Base-by-base conservation (phyloP, 2,888 invertebrate species). In the Cosmorhoe ocellata region DNA sequence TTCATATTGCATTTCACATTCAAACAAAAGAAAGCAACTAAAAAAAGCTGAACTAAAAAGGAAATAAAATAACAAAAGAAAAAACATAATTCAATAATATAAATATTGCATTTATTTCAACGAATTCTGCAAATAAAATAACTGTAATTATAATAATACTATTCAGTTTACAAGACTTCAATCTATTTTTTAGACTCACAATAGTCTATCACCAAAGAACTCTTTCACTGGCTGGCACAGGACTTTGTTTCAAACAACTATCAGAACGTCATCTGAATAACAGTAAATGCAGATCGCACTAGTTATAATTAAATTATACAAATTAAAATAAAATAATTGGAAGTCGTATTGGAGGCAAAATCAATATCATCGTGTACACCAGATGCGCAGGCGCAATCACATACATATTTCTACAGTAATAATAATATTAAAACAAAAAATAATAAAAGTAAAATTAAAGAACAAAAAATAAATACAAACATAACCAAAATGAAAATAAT, bases 21-120 rank as follows among this genome's bases (percentile, higher is more conserved):
- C 60, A 69, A 62, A 67, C 60, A 68, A 70, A 67, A 64, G 32
- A 38, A 56, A 58, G 52, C 58, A 64, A 59, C 61, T 51, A 55
- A 74, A 74, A 67, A 72, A 71, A 75, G 73, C 59, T 57, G 71
- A 71, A 76, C 64, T 73, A 84, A 84, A 81, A 81, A 85, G 82
- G 84, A 77, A 81, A 79, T 71, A 72, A 75, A 82, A 76, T 70
- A 74, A 68, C 74, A 74, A 77, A 72, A 69, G 83, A 80, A 81
- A 88, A 84, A 84, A 85, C 84, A 84, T 85, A 87, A 85, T 76
- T 86, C 84, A 88, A 86, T 89, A 90, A 90, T 90, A 90, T 90
- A 91, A 91, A 91, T 91, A 91, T 90, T 90, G 86, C 84, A 87
- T 91, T 90, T 90, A 90, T 90, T 90, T 90, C 85, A 90, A 90